phyloP scores from a whole-genome alignment of 1,140 invertebrate species.

The Mycetomoellerius zeteki region DNA sequence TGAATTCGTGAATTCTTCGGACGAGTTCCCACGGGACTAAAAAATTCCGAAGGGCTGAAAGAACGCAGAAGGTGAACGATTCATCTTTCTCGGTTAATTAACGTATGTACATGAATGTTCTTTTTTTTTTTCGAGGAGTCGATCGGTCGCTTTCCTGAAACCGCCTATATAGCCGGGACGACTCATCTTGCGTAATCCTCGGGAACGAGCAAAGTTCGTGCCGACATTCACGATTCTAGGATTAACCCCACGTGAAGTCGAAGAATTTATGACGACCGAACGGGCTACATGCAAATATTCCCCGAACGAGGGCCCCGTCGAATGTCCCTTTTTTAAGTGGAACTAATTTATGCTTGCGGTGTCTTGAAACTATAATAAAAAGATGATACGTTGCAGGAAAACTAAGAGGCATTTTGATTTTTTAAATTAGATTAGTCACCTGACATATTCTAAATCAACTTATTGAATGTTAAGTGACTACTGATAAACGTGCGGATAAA shows the following conservation, averaged over 20 bases:
- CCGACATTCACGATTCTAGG: conserved; percentile 61
- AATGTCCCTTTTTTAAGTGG: conserved; percentile 8
- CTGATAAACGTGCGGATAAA: not conserved
- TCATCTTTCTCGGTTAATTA: conserved; percentile 55
- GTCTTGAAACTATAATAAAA: conserved; percentile 35
- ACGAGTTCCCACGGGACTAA: conserved; percentile 34
- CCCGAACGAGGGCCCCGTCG: conserved; percentile 1
- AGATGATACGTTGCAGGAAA: not conserved
- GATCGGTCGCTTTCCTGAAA: conserved; percentile 49
- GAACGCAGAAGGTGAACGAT: conserved; percentile 43
- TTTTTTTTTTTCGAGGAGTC: conserved; percentile 5
- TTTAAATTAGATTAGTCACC: not conserved
- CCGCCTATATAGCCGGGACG: conserved; percentile 11
- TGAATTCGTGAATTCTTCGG: conserved; percentile 28
- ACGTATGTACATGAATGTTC: conserved; percentile 38
- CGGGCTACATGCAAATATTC: conserved; percentile 54
- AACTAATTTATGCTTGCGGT: conserved; percentile 45
- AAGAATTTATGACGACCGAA: conserved; percentile 56
- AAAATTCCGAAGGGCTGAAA: conserved; percentile 10
- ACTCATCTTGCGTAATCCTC: conserved; percentile 53
- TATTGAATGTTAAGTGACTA: not conserved
- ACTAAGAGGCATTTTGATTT: not conserved
- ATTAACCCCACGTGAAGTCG: conserved; percentile 61
- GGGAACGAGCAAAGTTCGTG: conserved; percentile 58
- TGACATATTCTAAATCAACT: not conserved